These are phyloP conservation scores for Otocyon megalotis DNA, from an alignment of 2,113 vertebrate genomes.

Conservation along the genomic window DNA sequence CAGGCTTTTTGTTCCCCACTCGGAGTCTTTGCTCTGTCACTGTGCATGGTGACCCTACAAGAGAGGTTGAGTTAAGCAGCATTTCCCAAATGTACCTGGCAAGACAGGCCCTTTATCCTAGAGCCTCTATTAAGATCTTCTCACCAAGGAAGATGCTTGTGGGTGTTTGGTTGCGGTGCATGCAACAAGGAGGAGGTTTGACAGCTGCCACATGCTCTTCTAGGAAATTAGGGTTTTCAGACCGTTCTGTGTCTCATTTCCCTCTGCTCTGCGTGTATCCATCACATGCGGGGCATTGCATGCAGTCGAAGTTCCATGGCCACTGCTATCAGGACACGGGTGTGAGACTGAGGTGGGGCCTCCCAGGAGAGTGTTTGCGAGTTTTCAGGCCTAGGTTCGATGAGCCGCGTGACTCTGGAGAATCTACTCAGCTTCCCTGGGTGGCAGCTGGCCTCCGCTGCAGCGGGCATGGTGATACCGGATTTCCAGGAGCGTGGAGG, in stretches of 20 bases:
- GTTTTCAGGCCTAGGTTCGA: background rate
- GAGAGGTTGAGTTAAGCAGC: background rate
- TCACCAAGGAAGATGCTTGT: background rate
- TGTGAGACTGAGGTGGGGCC: background rate
- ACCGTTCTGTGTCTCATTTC: background rate
- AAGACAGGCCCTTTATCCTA: background rate
- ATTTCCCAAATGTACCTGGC: background rate
- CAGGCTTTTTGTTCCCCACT: background rate
- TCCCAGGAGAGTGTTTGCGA: background rate
- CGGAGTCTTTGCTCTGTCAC: background rate
- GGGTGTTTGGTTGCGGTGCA: background rate
- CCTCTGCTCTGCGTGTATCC: background rate
- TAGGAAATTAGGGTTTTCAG: background rate
- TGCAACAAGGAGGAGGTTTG: background rate
- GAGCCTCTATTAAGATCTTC: background rate
- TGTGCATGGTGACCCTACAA: background rate
- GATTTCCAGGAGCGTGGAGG: background rate
- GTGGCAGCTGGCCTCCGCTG: background rate
- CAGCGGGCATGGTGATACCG: background rate
- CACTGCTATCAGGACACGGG: background rate
- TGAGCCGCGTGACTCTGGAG: background rate
- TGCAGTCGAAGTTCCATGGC: no score
- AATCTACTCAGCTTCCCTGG: background rate
- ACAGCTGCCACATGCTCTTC: background rate
- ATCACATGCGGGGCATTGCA: accelerated